Percentiles rank a stretch among this genome's conserved stretches.
Evolutionary conservation across 2,113 vertebrate genomes (phyloP).

Genomic region (Orthonyx spaldingii): DNA sequence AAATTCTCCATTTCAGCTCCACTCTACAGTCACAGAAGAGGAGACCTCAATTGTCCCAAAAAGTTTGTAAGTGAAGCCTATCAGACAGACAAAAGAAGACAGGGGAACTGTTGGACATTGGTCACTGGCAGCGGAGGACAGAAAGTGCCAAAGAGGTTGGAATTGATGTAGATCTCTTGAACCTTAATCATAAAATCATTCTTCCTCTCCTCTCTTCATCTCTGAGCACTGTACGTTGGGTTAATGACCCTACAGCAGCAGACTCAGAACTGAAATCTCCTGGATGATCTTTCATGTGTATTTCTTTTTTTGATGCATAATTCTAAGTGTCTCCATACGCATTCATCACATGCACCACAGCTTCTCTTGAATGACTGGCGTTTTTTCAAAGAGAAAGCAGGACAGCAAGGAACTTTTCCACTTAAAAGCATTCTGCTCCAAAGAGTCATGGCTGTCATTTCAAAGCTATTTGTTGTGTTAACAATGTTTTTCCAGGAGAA

Average conservation of each 20-base stretch:
- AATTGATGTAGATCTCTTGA: not conserved
- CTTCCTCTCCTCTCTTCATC: not conserved
- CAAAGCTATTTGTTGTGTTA: constrained; percentile 4
- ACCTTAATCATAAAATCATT: not conserved
- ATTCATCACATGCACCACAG: not conserved
- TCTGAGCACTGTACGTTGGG: not conserved
- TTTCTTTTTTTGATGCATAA: not conserved
- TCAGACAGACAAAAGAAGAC: not conserved
- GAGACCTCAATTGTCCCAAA: not conserved
- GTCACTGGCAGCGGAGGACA: not conserved
- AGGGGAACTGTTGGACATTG: not conserved
- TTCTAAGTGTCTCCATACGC: not conserved
- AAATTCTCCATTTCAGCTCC: not conserved
- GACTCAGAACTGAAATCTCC: not conserved
- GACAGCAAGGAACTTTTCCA: not conserved
- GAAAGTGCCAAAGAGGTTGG: not conserved
- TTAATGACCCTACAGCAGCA: not conserved
- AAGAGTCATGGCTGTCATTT: constrained; percentile 17
- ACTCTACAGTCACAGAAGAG: not conserved
- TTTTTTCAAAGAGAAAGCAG: constrained; percentile 6
- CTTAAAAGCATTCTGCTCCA: constrained; percentile 36
- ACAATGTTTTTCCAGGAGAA: constrained; percentile 29
- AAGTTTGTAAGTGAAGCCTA: not conserved
- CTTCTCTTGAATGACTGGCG: not conserved
- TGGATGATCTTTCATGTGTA: not conserved